phyloP scores from a whole-genome alignment of 2,888 invertebrate species.

The Zygogramma bicolorata region DNA sequence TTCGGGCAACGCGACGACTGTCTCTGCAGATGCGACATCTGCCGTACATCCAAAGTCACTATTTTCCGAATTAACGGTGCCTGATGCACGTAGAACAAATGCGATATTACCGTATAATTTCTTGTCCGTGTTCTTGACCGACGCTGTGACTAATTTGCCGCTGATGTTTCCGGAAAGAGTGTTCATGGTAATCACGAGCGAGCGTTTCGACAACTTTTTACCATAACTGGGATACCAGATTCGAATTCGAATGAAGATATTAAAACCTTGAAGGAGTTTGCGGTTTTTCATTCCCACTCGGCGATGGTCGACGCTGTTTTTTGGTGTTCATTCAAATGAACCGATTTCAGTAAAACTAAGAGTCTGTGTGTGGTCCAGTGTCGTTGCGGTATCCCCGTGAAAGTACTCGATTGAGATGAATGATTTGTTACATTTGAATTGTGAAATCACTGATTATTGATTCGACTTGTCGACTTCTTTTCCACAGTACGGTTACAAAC shows the following conservation, averaged over 20 bases:
- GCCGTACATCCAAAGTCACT: too few species aligned
- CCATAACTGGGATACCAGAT: constrained; percentile 15
- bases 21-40: too few species aligned
- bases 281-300: constrained; percentile 28
- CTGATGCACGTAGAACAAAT: too few species aligned
- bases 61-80: too few species aligned
- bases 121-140: background rate
- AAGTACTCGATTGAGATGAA: background rate
- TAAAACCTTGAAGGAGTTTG: constrained; percentile 22
- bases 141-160: background rate
- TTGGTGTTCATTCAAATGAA: constrained; percentile 15
- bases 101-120: too few species aligned
- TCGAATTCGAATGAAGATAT: constrained; percentile 4
- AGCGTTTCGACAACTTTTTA: background rate
- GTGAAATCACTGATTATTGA: background rate
- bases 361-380: background rate
- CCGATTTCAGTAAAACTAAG: background rate
- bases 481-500: too few species aligned
- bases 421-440: background rate
- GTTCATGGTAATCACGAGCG: background rate
- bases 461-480: background rate
- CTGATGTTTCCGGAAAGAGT: background rate
- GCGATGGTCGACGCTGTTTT: constrained; percentile 19
- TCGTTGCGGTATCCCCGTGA: background rate
- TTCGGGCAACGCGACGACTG: too few species aligned